Evolutionary conservation across 2,888 invertebrate genomes (phyloP), one percentile per base, ranked within the genome.

Genomic region (Lycophotia porphyrea): DNA sequence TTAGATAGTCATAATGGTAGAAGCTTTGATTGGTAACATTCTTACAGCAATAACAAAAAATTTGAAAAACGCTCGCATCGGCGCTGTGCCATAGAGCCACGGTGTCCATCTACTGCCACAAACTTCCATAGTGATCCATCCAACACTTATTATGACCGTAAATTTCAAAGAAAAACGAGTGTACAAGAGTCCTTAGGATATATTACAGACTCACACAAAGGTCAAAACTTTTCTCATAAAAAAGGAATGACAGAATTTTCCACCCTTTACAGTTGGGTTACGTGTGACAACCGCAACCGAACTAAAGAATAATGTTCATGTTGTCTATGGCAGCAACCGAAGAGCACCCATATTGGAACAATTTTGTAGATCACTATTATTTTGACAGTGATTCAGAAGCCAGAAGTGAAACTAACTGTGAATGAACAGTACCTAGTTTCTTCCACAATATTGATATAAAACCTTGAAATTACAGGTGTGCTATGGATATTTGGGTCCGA

Each of bases 401-500:
- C 9, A 18, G 58, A 21, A 58, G 58, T 31, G 8, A 18, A 8
- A 31, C 18, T 55, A 15, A 27, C 27, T 27, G 55, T 58, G 31
- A 58, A 58, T 9, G 31, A 58, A 21, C 18, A 15, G 31, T n/a
- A n/a, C n/a, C n/a, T 44, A 21, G 24, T 34, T 27, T 27, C 15
- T 27, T 8, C 24, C 27, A 44, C 1, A 31, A 4, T 34, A 18
- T 71, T 39, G 5, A 44, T 18, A n/a, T 3, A 36, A 63, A 39
- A 49, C 24, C 13, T 47, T 9, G 58, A 47, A 2, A 24, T 69
- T 47, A 65, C 82, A 96, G 96, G 81, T 91, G 95, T 0, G 84
- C 92, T 2, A 89, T 96, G 93, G 95, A 95, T 13, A 93, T 96
- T 52, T 92, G 95, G 93, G 96, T 96, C 24, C 74, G 87, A 18